Conservation (phyloP, 2,797 vertebrate genomes). For the Tinamus major region DNA sequence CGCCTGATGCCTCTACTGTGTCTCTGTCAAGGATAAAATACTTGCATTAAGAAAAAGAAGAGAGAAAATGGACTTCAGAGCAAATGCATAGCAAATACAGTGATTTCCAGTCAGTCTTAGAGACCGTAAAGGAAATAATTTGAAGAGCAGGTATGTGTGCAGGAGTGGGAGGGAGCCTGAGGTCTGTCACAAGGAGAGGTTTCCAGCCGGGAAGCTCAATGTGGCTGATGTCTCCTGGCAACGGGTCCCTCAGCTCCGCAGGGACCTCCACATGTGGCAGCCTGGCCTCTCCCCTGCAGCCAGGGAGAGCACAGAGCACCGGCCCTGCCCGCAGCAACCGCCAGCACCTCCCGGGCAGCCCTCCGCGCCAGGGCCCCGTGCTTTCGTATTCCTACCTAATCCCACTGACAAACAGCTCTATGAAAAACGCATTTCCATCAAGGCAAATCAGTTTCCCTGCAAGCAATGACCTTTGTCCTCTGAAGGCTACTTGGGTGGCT, state of each 20-base stretch:
- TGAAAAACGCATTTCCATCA: slow-evolving; percentile 57
- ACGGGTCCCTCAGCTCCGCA: neutral
- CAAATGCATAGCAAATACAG: neutral
- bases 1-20: neutral
- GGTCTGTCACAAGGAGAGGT: neutral
- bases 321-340: neutral
- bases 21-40: neutral
- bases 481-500: slow-evolving; percentile 27
- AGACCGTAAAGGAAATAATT: neutral
- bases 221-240: slow-evolving; percentile 22
- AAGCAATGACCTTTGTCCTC: slow-evolving; percentile 50
- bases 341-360: neutral
- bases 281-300: neutral
- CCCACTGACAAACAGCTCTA: slow-evolving; percentile 24
- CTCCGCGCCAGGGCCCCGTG: neutral
- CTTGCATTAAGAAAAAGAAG: neutral
- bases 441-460: slow-evolving; percentile 19
- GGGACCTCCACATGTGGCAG: neutral
- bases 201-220: neutral
- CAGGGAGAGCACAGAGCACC: fast-evolving
- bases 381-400: neutral
- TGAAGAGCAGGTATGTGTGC: neutral
- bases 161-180: neutral
- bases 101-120: neutral
- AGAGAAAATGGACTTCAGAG: neutral